Percentiles rank a stretch among this genome's conserved stretches.
Conservation (phyloP, 2,113 vertebrate genomes). For the Sinocyclocheilus rhinocerous region DNA sequence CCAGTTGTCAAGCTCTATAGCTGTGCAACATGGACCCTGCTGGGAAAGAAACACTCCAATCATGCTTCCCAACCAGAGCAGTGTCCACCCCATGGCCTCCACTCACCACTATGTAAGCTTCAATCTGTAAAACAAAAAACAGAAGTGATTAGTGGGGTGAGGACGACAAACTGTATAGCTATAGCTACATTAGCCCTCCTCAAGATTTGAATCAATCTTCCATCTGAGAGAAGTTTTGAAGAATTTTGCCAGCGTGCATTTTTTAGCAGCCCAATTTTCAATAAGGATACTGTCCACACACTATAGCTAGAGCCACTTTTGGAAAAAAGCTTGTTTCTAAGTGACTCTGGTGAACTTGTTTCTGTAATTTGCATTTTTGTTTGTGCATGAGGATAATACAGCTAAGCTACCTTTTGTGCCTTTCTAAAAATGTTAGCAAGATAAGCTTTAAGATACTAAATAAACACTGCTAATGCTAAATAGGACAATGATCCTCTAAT, state of each 20-base stretch:
- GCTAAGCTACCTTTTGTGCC: neutral
- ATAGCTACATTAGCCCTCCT: neutral
- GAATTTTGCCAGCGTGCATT: conserved; percentile 28
- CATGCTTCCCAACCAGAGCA: conserved; percentile 62
- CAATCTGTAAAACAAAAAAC: conserved; percentile 77
- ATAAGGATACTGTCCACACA: neutral
- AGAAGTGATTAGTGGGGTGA: conserved; percentile 40
- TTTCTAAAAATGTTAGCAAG: neutral
- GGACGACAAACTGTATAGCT: conserved; percentile 36
- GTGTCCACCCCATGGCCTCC: conserved; percentile 61
- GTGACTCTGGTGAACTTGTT: neutral
- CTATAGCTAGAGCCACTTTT: neutral
- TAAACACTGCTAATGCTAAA: neutral
- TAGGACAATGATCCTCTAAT: neutral
- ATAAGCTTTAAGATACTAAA: neutral
- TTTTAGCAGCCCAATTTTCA: conserved; percentile 53
- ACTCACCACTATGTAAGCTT: conserved; percentile 92
- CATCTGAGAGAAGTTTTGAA: conserved; percentile 56
- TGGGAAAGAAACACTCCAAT: conserved; percentile 67
- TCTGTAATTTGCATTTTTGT: neutral
- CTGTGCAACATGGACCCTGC: conserved; percentile 70
- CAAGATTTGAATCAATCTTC: conserved; percentile 56
- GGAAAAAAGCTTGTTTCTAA: neutral
- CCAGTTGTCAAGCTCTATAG: conserved; percentile 71
- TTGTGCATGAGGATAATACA: neutral